A percentile compares a stretch with the other conserved stretches of the same genome.
Conservation (phyloP, 2,113 vertebrate genomes). For the Lophotis ruficrista region DNA sequence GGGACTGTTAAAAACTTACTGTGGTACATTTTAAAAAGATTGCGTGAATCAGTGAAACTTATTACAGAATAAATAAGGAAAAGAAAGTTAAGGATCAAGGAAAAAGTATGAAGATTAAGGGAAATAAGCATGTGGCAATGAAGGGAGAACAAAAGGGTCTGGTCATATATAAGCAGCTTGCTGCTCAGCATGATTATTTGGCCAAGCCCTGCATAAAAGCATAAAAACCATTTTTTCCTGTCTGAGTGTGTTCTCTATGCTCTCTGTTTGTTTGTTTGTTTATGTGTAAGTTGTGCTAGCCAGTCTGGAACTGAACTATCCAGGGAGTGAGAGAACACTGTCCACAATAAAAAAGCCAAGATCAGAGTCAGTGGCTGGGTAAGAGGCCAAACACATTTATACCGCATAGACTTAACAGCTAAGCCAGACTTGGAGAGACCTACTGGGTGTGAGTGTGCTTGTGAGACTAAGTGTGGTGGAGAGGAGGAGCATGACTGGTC, state of each 20-base stretch:
- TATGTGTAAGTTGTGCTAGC: background rate
- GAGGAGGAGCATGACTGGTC: background rate
- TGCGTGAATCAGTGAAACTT: background rate
- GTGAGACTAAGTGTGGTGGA: background rate
- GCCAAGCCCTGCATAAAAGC: background rate
- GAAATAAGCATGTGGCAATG: background rate
- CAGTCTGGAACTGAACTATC: background rate
- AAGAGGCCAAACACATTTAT: background rate
- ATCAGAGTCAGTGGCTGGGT: background rate
- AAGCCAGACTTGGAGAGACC: background rate
- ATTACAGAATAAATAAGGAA: background rate
- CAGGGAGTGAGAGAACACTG: background rate
- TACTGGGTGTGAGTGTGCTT: background rate
- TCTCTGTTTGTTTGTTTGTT: background rate
- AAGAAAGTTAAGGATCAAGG: background rate
- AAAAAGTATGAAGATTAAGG: background rate
- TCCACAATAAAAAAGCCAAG: background rate
- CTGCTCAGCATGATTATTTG: background rate
- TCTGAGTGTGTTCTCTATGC: background rate
- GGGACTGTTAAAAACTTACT: background rate
- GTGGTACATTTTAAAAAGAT: background rate
- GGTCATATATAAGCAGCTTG: rapidly evolving
- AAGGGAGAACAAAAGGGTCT: background rate
- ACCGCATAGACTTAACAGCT: too few species aligned
- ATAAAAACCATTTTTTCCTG: background rate